Evolutionary conservation across 2,888 invertebrate species (phyloP).

Genomic region (Ophioninae sp.): DNA sequence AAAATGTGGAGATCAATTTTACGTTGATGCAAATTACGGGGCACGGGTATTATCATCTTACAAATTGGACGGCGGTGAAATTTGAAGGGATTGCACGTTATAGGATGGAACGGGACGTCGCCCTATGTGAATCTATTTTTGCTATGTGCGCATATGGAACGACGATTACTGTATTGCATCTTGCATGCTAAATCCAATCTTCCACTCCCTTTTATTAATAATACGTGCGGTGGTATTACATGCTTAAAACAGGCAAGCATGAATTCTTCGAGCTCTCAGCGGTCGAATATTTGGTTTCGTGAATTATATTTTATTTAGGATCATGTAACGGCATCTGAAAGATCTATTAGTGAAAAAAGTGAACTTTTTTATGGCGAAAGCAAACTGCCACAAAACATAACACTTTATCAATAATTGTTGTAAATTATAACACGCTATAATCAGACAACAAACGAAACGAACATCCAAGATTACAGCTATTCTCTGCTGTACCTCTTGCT

Average conservation of each 20-base stretch:
- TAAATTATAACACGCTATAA: no score
- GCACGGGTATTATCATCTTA: neutral
- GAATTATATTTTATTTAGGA: no score
- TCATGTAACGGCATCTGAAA: no score
- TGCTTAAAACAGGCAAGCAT: conserved; percentile 9
- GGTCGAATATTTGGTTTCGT: conserved; percentile 21
- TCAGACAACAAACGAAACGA: no score
- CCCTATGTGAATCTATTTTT: conserved; percentile 21
- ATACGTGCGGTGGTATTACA: conserved; percentile 1
- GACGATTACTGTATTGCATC: neutral
- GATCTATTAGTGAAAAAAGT: no score
- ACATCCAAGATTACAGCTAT: no score
- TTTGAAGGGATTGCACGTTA: neutral
- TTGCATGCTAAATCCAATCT: neutral
- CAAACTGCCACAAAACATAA: no score
- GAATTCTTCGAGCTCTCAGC: conserved; percentile 28
- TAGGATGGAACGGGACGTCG: neutral
- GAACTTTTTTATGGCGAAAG: no score
- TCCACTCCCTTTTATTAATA: neutral
- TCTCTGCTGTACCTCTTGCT: no score
- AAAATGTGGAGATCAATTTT: neutral
- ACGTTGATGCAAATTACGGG: neutral
- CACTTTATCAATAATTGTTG: no score
- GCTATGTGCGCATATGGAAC: neutral
- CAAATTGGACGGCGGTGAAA: neutral